Base-by-base conservation (phyloP, 2,888 invertebrate genomes). In the Calameuta pallipes region DNA sequence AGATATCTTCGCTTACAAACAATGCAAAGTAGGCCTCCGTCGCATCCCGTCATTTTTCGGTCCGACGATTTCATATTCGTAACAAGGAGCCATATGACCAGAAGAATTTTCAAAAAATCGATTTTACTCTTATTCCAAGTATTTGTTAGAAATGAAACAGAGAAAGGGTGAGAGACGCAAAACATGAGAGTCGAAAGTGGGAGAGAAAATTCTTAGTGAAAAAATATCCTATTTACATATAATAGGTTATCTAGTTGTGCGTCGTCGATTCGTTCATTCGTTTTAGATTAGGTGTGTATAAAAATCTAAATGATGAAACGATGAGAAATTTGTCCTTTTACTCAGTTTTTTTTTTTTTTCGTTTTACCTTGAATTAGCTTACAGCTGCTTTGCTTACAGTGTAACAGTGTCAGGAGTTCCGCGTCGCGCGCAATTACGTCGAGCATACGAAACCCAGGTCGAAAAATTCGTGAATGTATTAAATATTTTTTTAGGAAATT, bases 191-290 rank as follows among this genome's bases (percentile, higher is more conserved):
- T 56, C 3, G 71, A 71, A 23, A n/a, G 4, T 31, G 3, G 33
- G 30, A 71, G 30, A 11, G 30, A 71, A 23, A 75, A 79, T 78
- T 81, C 80, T 82, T 81, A 86, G 91, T 91, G 91, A 90, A 91
- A 91, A 91, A 91, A 91, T 91, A 91, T 88, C 87, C 88, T 91
- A 91, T 91, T 88, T 91, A 91, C 91, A 91, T 85, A 87, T 90
- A 88, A 89, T 78, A 83, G 80, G 81, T 84, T 82, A 82, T 79
- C 79, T 86, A 89, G 86, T 90, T 91, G 90, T 90, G 90, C 91
- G 89, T 90, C 91, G 89, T 90, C 86, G 85, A 88, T 88, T 89
- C 84, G 83, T 89, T 86, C 87, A 86, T 88, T 87, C 84, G 84
- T 85, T 83, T 80, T 87, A 77, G 80, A 70, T 82, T 83, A 81